Conservation (phyloP, 2,888 invertebrate genomes). For the Heliconius charithonia region DNA sequence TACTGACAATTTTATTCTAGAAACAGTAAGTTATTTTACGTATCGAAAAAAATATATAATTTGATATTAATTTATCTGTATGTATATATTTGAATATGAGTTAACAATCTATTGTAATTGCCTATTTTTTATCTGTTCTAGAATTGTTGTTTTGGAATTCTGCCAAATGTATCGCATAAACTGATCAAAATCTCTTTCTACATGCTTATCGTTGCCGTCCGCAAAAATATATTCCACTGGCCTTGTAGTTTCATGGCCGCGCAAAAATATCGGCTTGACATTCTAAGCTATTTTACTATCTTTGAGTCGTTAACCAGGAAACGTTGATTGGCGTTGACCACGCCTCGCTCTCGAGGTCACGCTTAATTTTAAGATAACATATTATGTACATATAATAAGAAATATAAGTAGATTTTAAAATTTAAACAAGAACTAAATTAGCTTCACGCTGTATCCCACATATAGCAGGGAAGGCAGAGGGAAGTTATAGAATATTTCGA, state of each 20-base stretch:
- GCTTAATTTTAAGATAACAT: constrained; percentile 41
- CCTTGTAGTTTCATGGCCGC: constrained; percentile 79
- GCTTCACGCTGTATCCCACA: too few species aligned
- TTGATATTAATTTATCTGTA: neutral
- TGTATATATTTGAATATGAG: neutral
- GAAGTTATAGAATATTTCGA: too few species aligned
- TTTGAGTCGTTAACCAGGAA: constrained; percentile 79
- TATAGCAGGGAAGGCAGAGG: too few species aligned
- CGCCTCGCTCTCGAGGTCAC: constrained; percentile 55
- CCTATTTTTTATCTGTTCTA: constrained; percentile 53
- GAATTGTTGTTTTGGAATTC: constrained; percentile 59
- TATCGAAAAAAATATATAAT: neutral
- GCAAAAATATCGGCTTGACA: constrained; percentile 82
- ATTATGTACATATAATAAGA: constrained; percentile 8
- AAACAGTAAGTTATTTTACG: too few species aligned
- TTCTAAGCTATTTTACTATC: constrained; percentile 81
- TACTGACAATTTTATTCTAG: too few species aligned
- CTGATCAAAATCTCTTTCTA: constrained; percentile 79
- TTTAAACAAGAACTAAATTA: too few species aligned
- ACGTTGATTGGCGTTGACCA: constrained; percentile 73
- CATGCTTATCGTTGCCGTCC: constrained; percentile 69
- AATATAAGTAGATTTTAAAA: neutral
- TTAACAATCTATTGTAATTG: constrained; percentile 36
- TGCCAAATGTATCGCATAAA: constrained; percentile 65
- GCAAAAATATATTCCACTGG: constrained; percentile 70